Evolutionary conservation across 2,113 vertebrate genomes (phyloP), one percentile per base, ranked within the genome.

Genomic region (Spea bombifrons): DNA sequence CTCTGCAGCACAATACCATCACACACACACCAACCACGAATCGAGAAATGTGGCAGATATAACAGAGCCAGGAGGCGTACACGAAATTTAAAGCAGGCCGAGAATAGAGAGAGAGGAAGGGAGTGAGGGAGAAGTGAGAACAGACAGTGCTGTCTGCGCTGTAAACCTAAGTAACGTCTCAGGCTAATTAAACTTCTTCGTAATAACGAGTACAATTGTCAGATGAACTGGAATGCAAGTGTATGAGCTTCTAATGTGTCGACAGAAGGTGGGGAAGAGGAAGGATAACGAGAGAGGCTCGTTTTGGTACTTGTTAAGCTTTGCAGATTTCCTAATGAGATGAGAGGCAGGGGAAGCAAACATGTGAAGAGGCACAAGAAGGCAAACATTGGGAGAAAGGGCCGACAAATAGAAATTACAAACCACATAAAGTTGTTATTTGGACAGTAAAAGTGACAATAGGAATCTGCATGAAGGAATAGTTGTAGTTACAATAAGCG

Each of bases 321-420:
- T 61, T 74, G 78, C 78, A 68, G 78, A 45, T 67, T 80, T 68
- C 63, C 74, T 80, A 80, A 74, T 80, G 78, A 79, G 63, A 64
- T 79, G 78, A 75, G 83, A 82, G 76, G 74, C 83, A 66, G 6
- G 74, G 57, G 82, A 88, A 84, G 83, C 84, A 87, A 84, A 83
- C 64, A 71, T 84, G 84, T 82, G 83, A 82, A 87, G 81, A 86
- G 78, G 84, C 53, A 64, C 4, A 44, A 79, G 84, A 84, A 87
- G 55, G 76, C 68, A 81, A 84, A 80, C 78, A 75, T 79, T 78
- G 79, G 85, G 81, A 71, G 81, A 83, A 57, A 13, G 68, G 16
- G 15, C 70, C 70, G 66, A 55, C 66, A 59, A 44, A 48, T 57
- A 3, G 48, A 17, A 68, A 69, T 47, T 4, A 68, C 15, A 67